phyloP scores from a whole-genome alignment of 2,888 invertebrate genomes.

The Gastracanthus pulcherrimus region DNA sequence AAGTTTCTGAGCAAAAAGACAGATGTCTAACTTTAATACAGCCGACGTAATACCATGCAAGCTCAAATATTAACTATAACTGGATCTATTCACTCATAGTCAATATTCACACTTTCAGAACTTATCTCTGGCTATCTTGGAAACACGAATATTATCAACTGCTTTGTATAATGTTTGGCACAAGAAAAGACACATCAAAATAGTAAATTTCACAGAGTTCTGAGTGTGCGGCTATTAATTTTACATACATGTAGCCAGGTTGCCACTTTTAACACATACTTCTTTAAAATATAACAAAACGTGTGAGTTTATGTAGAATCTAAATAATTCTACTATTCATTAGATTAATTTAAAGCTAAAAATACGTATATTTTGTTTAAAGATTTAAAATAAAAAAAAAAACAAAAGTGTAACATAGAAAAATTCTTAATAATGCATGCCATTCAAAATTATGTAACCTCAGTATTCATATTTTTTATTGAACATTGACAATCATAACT shows the following conservation, averaged over 20 bases:
- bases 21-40: not conserved
- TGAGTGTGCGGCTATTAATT: not conserved
- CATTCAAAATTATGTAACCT: not conserved
- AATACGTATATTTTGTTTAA: not conserved
- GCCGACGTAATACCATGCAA: not conserved
- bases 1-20: too few relatives aligned
- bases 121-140: too few relatives aligned
- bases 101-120: too few relatives aligned
- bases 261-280: not conserved
- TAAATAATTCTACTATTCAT: not conserved
- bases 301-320: not conserved
- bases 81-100: not conserved
- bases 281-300: not conserved
- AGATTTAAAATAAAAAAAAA: slow-evolving; percentile 52
- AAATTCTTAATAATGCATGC: not conserved
- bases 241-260: not conserved
- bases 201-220: too few relatives aligned
- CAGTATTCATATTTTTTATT: not conserved
- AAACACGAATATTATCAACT: too few relatives aligned
- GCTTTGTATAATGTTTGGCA: too few relatives aligned
- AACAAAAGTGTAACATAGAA: not conserved
- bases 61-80: not conserved
- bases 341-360: not conserved
- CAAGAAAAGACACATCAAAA: too few relatives aligned
- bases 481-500: not conserved